phyloP scores from a whole-genome alignment of 1,140 invertebrate genomes.

The Drosophila chauvacae region DNA sequence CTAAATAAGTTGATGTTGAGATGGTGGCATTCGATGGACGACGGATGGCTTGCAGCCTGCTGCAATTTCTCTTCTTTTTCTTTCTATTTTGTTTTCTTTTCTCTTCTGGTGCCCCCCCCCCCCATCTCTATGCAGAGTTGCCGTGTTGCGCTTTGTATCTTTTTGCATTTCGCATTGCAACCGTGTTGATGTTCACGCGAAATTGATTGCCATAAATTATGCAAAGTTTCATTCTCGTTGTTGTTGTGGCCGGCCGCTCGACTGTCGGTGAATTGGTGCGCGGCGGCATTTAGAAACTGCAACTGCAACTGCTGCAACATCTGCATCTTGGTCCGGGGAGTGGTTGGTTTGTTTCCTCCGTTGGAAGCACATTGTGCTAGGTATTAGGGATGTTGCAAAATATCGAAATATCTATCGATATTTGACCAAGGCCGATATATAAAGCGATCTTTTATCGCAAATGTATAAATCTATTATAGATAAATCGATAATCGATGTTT shows the following conservation, averaged over 20 bases:
- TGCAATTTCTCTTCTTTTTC: constrained; percentile 47
- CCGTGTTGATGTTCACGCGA: constrained; percentile 60
- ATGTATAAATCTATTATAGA: background rate
- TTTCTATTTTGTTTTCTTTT: constrained; percentile 2
- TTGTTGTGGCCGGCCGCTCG: constrained; percentile 8
- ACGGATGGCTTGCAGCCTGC: constrained; percentile 40
- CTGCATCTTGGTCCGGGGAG: constrained; percentile 42
- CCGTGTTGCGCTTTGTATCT: constrained; percentile 25
- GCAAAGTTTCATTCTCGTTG: constrained; percentile 60
- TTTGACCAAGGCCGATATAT: background rate
- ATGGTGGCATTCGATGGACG: constrained; percentile 38
- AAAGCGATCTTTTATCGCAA: background rate
- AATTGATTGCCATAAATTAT: constrained; percentile 72
- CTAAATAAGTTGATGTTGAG: constrained; percentile 57
- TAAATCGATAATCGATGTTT: background rate
- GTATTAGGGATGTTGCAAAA: background rate
- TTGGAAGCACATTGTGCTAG: background rate
- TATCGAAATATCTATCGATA: background rate
- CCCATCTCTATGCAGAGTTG: constrained; percentile 6
- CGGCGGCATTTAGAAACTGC: constrained; percentile 60
- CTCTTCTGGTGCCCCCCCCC: background rate
- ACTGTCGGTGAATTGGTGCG: constrained; percentile 57
- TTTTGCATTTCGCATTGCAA: constrained; percentile 33
- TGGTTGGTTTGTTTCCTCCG: constrained; percentile 39
- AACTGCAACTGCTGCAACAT: constrained; percentile 29